A percentile compares a stretch with the other conserved stretches of the same genome.
phyloP scores from a whole-genome alignment of 2,113 vertebrate genomes.

The Brevimyrus niger region DNA sequence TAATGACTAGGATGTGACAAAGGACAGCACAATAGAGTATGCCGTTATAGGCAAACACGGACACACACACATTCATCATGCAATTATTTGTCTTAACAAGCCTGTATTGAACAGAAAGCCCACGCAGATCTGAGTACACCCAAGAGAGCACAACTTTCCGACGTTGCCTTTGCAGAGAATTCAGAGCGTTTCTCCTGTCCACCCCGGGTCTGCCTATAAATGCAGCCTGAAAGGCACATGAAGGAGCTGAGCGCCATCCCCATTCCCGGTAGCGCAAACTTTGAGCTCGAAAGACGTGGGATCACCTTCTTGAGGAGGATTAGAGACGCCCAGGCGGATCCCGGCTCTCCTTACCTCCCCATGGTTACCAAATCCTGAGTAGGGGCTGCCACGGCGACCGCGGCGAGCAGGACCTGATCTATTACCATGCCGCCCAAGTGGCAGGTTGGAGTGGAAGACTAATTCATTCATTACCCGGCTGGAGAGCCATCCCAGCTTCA shows the following conservation, averaged over 20 bases:
- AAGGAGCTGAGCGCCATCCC: neutral
- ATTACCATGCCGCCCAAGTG: neutral
- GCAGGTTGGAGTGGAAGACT: neutral
- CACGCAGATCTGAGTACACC: neutral
- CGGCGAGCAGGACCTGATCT: neutral
- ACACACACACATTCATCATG: neutral
- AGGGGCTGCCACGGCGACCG: neutral
- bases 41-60: neutral
- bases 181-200: neutral
- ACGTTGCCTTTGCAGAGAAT: neutral
- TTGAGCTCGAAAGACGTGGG: neutral
- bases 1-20: neutral
- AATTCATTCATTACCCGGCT: neutral
- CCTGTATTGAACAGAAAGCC: neutral
- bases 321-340: neutral
- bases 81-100: neutral
- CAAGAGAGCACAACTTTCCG: neutral
- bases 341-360: neutral
- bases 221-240: neutral
- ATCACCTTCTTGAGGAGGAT: neutral
- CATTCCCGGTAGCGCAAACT: neutral
- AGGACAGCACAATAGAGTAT: neutral
- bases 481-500: neutral
- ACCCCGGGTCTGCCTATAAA: neutral
- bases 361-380: constrained; percentile 1